These are phyloP conservation scores for Palythoa heliodiscus DNA, from an alignment of 92 coral and sea anemone species.

Conservation along the genomic window DNA sequence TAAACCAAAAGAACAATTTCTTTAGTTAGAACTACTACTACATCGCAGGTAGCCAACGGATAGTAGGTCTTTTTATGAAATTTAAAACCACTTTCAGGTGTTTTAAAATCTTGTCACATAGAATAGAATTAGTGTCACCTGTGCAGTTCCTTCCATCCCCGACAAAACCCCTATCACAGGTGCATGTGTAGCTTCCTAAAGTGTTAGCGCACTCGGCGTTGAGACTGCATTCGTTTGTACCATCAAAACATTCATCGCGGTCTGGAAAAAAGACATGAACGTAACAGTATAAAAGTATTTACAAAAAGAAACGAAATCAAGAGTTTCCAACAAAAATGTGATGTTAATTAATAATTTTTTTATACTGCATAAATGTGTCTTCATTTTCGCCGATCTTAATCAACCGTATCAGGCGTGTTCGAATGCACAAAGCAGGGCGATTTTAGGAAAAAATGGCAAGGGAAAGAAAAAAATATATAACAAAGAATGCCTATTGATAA, in stretches of 20 bases:
- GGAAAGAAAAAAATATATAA: background rate
- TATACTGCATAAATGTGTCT: background rate
- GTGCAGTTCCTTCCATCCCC: background rate
- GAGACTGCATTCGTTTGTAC: conserved; percentile 16
- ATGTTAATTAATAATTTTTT: too few species aligned
- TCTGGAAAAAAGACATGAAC: conserved; percentile 1
- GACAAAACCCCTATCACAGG: conserved; percentile 12
- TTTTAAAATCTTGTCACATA: background rate
- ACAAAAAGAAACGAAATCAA: background rate
- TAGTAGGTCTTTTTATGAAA: too few species aligned
- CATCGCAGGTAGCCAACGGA: too few species aligned
- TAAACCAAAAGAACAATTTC: too few species aligned
- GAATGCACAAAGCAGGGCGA: too few species aligned
- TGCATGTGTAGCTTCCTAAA: conserved; percentile 32
- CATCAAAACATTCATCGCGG: conserved; percentile 37
- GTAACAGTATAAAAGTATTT: background rate
- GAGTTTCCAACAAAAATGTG: background rate
- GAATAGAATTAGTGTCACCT: background rate
- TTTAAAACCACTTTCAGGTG: background rate
- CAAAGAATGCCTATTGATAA: background rate
- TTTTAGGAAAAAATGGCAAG: background rate
- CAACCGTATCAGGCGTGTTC: too few species aligned
- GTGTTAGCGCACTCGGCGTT: conserved; percentile 40
- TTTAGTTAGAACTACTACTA: too few species aligned
- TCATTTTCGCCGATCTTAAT: too few species aligned